Percentiles rank a stretch among this genome's conserved stretches.
Conservation (phyloP, 2,113 vertebrate genomes). For the Oenanthe melanoleuca region DNA sequence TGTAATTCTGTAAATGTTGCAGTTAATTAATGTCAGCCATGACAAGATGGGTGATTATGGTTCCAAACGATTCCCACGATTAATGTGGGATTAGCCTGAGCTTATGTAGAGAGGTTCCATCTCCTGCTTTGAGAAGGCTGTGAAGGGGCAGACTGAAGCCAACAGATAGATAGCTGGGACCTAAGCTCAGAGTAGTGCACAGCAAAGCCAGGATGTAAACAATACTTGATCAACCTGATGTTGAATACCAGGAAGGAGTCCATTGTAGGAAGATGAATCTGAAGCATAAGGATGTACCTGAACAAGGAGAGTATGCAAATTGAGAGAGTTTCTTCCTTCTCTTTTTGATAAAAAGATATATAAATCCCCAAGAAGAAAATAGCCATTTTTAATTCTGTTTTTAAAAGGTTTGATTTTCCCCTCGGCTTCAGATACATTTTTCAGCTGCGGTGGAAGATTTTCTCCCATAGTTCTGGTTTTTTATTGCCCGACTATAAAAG, state of each 20-base stretch:
- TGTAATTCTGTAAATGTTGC: not conserved
- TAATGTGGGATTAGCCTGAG: slow-evolving; percentile 30
- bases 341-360: not conserved
- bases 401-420: not conserved
- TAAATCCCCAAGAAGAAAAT: not conserved
- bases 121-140: slow-evolving; percentile 25
- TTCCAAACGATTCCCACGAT: not conserved
- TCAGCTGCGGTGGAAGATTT: not conserved
- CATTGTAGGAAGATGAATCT: not conserved
- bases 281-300: not conserved
- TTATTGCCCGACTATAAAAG: slow-evolving; percentile 46
- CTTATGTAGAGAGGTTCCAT: not conserved
- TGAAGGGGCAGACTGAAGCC: slow-evolving; percentile 15
- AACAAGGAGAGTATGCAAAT: slow-evolving; percentile 30
- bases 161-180: slow-evolving; percentile 20
- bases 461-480: not conserved
- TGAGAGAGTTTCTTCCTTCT: not conserved
- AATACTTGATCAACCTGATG: slow-evolving; percentile 2
- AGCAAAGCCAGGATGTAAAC: slow-evolving; percentile 13
- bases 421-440: not conserved
- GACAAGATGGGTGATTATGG: not conserved
- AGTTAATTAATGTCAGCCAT: not conserved
- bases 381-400: slow-evolving; percentile 2
- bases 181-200: not conserved
- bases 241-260: not conserved